Base-by-base conservation (phyloP, 2,797 vertebrate genomes). In the Pogonophryne albipinna region DNA sequence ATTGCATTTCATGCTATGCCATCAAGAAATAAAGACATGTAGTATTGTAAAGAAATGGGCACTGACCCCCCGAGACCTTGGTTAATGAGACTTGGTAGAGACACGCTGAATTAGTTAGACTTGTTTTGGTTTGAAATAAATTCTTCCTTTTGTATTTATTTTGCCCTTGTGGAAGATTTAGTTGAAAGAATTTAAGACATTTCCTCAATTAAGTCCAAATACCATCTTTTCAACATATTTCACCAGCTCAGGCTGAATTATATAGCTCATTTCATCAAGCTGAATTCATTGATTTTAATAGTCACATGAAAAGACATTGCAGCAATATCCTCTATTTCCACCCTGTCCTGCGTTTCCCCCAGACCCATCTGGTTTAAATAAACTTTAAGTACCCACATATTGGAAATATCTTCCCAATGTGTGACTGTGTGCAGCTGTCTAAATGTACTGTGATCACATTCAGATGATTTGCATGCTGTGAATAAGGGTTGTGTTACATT, bases 331-430 rank as follows among this genome's bases (percentile, higher is more conserved):
- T 61, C 52, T 3, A 56, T 61, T 58, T 52, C 13, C 20, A 31
- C 41, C 3, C 0, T 23, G 6, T 42, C 23, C 6, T 51, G 16
- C 2, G 44, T 19, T 41, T 38, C 8, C 34, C 34, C 50, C 31
- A 9, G 31, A 27, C 8, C 6, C 19, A 15, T 64, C 69, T 58
- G 55, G 55, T 59, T 68, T n/a, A 34, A 71, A 73, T 64, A 17
- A 69, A 63, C 12, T 65, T n/a, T n/a, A 52, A 19, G 45, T 38
- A 16, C 53, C 66, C 44, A 62, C 57, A 57, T 42, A 13, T 50
- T 66, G 51, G 17, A 73, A 56, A 49, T n/a, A 1, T 60, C 41
- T 50, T 66, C 16, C 10, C 31, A 53, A 31, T 62, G 66, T 52
- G 57, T 55, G 3, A 31, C 19, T 20, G 15, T 47, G n/a, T 17